These are phyloP conservation scores for Zoanthus sansibaricus DNA, from an alignment of 92 coral and sea anemone species.

Conservation along the genomic window DNA sequence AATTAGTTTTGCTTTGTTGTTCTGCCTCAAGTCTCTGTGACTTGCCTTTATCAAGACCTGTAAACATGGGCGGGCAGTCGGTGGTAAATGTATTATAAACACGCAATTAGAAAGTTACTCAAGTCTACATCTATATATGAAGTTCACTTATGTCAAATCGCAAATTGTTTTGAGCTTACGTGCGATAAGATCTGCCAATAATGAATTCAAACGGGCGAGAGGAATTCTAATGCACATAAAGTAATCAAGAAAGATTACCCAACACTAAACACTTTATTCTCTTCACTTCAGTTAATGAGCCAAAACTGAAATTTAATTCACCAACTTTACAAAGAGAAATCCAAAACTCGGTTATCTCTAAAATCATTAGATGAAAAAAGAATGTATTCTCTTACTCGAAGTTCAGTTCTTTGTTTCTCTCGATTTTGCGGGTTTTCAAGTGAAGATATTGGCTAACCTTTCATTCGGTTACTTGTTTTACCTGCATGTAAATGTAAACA, in stretches of 20 bases:
- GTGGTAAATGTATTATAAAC: constrained; percentile 75
- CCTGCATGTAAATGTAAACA: constrained; percentile 37
- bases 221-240: constrained; percentile 1
- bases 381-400: background rate
- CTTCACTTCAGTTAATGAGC: background rate
- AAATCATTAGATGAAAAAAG: background rate
- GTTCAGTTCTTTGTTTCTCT: constrained; percentile 1
- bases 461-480: background rate
- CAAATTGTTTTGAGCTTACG: background rate
- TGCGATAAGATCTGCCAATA: constrained; percentile 5
- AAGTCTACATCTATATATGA: constrained; percentile 30
- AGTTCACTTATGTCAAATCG: constrained; percentile 49
- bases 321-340: background rate
- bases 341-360: too few species aligned
- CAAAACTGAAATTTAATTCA: background rate
- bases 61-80: constrained; percentile 77
- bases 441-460: background rate
- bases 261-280: background rate
- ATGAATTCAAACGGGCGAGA: constrained; percentile 22
- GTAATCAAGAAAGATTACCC: background rate
- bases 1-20: background rate
- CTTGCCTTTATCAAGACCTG: constrained; percentile 55
- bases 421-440: background rate
- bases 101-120: constrained; percentile 74
- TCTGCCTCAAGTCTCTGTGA: background rate